Percentiles rank a stretch among this genome's conserved stretches.
These are phyloP conservation scores for Arge pagana DNA, from an alignment of 2,888 invertebrate genomes.

Conservation along the genomic window DNA sequence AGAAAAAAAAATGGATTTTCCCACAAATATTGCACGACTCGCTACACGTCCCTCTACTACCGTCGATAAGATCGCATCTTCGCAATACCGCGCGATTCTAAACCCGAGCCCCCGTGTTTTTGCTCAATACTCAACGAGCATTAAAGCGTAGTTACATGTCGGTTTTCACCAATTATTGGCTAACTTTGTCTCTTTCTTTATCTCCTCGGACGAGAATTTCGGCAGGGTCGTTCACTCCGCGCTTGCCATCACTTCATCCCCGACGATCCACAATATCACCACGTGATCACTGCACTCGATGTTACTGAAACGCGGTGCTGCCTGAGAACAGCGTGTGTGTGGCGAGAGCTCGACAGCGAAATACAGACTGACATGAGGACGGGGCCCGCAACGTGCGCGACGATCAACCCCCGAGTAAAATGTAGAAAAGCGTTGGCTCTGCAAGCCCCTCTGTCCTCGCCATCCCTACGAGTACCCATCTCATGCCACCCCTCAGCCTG, in stretches of 20 bases:
- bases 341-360: constrained; percentile 43
- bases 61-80: too few species aligned
- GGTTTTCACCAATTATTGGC: too few species aligned
- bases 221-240: not conserved
- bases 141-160: too few species aligned
- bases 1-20: not conserved
- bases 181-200: too few species aligned
- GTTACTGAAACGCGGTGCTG: not conserved
- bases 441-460: constrained; percentile 3
- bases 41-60: not conserved
- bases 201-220: too few species aligned
- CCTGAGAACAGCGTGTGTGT: not conserved
- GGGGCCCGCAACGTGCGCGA: constrained; percentile 38
- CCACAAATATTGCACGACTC: not conserved
- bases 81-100: too few species aligned
- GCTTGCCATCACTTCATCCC: not conserved
- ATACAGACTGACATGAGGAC: constrained; percentile 39
- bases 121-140: too few species aligned
- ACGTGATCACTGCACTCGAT: constrained; percentile 11
- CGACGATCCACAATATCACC: not conserved
- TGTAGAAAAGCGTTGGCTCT: constrained; percentile 43
- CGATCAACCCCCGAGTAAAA: constrained; percentile 49
- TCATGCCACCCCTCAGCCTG: not conserved
- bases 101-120: too few species aligned
- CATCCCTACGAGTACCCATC: not conserved